Evolutionary conservation across 2,888 invertebrate genomes (phyloP).

Genomic region (Ferdinandea cuprea): DNA sequence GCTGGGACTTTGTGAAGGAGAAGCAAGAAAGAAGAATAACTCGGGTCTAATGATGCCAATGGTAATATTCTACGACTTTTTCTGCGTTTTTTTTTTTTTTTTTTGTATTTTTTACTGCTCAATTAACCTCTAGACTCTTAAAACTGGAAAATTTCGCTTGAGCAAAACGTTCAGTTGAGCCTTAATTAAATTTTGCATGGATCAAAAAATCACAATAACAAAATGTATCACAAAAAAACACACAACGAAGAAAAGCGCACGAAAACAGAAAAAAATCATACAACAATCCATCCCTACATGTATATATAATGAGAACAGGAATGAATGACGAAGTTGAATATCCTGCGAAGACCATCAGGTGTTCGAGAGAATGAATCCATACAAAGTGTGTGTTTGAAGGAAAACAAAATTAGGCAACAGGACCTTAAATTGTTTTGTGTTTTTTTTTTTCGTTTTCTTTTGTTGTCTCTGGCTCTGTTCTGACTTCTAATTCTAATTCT

Average conservation of each 20-base stretch:
- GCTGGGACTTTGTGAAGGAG: background rate
- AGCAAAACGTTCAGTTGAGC: conserved; percentile 13
- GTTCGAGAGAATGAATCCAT: background rate
- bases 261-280: background rate
- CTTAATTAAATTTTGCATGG: conserved; percentile 53
- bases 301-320: background rate
- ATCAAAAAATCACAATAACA: conserved; percentile 44
- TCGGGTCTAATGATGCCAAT: conserved; percentile 32
- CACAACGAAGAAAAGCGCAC: background rate
- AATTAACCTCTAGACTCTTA: conserved; percentile 47
- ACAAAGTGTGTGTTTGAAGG: background rate
- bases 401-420: conserved; percentile 34
- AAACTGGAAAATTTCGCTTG: conserved; percentile 7
- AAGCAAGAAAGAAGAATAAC: conserved; percentile 7
- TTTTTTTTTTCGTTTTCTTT: background rate
- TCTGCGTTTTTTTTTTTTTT: conserved; percentile 11
- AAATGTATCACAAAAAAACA: background rate
- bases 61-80: conserved; percentile 4
- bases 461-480: background rate
- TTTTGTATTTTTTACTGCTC: conserved; percentile 38
- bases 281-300: background rate
- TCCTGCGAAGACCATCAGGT: conserved; percentile 27
- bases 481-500: conserved; percentile 14
- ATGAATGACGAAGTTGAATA: conserved; percentile 27
- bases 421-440: conserved; percentile 6